Conservation (phyloP, 2,113 vertebrate species). For the Oncorhynchus kisutch region DNA sequence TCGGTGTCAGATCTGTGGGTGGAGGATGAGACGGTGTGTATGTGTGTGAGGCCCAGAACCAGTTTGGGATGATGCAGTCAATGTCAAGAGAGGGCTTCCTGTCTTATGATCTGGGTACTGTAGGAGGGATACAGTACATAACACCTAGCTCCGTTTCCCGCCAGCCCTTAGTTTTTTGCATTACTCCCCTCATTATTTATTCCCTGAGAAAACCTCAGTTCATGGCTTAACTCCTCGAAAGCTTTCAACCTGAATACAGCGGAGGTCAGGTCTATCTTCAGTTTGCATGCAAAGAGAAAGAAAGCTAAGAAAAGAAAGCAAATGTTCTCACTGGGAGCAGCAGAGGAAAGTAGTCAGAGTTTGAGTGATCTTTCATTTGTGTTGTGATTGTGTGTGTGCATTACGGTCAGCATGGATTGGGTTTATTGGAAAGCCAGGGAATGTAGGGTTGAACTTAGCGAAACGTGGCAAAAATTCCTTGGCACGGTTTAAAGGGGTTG, state of each 20-base stretch:
- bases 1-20: constrained; percentile 84
- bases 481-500: not conserved
- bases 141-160: no score
- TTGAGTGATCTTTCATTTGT: not conserved
- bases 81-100: constrained; percentile 65
- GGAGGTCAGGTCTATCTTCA: not conserved
- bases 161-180: no score
- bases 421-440: not conserved
- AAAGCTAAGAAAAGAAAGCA: not conserved
- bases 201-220: no score
- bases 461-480: not conserved
- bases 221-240: no score
- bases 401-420: not conserved
- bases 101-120: not conserved
- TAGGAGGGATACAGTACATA: not conserved
- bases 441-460: not conserved
- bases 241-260: no score
- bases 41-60: constrained; percentile 92
- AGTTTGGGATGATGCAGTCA: constrained; percentile 90
- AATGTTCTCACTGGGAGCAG: not conserved
- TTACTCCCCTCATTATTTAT: no score
- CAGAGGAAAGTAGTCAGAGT: not conserved
- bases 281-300: not conserved
- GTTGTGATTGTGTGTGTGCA: not conserved
- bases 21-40: constrained; percentile 83